A percentile compares a stretch with the other conserved stretches of the same genome.
Evolutionary conservation across 2,113 vertebrate species (phyloP).

Genomic region (Danio rerio): GRCz12tu NC_133181.1:41635501-41636000

Average conservation of each 20-base stretch:
- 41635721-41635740: background rate
- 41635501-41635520: background rate
- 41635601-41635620: background rate
- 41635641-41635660: fast-evolving
- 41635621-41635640: background rate
- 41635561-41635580: background rate
- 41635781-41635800: conserved; percentile 36
- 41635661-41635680: conserved; percentile 16
- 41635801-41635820: background rate
- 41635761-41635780: conserved; percentile 26
- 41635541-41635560: background rate
- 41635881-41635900: too few relatives aligned
- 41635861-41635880: too few relatives aligned
- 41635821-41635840: background rate
- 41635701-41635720: background rate
- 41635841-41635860: too few relatives aligned
- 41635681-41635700: background rate
- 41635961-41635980: too few relatives aligned
- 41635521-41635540: background rate
- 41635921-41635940: too few relatives aligned
- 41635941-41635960: too few relatives aligned
- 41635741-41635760: conserved; percentile 27
- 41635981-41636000: too few relatives aligned
- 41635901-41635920: too few relatives aligned
- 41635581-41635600: conserved; percentile 2